phyloP scores from a whole-genome alignment of 2,797 vertebrate species.

The Morelia viridis region DNA sequence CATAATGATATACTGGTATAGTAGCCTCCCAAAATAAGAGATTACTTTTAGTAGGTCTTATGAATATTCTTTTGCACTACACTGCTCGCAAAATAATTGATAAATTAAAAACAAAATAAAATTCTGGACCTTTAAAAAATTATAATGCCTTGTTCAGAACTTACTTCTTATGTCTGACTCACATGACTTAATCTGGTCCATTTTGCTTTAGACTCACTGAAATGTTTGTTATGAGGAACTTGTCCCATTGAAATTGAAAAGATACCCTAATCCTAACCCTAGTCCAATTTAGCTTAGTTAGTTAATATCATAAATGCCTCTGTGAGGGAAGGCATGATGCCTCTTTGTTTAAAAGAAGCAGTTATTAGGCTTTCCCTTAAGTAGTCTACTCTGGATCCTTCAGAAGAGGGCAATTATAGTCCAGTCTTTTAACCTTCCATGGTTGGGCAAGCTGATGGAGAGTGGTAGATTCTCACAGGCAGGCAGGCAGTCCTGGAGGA shows the following conservation, averaged over 20 bases:
- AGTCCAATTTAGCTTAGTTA: too few relatives aligned
- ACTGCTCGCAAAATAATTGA: background rate
- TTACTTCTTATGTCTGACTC: background rate
- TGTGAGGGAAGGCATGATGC: too few relatives aligned
- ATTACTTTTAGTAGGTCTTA: background rate
- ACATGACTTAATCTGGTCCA: background rate
- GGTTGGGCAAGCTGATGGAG: too few relatives aligned
- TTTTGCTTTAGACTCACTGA: background rate
- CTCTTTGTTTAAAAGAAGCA: too few relatives aligned
- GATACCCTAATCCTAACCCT: background rate
- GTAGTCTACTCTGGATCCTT: too few relatives aligned
- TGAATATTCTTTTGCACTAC: background rate
- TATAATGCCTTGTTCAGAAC: background rate
- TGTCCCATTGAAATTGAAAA: background rate
- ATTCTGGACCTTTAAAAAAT: background rate
- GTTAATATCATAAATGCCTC: too few relatives aligned
- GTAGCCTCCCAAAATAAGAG: background rate
- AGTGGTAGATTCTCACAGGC: too few relatives aligned
- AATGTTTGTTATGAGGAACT: background rate
- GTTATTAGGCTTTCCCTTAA: too few relatives aligned
- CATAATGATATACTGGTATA: background rate
- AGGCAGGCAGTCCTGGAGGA: too few relatives aligned
- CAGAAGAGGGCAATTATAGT: too few relatives aligned
- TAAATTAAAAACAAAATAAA: background rate
- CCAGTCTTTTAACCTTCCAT: too few relatives aligned